phyloP scores from a whole-genome alignment of 1,140 invertebrate genomes.

The Eulimnadia texana region DNA sequence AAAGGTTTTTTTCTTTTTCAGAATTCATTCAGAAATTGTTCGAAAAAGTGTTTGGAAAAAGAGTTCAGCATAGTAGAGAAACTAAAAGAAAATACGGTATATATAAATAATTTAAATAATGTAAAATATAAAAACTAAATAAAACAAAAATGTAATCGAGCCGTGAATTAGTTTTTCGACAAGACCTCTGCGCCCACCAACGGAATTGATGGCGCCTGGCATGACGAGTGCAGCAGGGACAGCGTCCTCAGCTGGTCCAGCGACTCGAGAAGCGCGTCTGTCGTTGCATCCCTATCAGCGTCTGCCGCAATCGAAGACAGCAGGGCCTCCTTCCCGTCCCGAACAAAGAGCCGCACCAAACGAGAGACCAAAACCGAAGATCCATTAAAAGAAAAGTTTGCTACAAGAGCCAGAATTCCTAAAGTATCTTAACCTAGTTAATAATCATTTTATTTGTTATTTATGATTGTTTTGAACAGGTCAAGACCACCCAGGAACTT shows the following conservation, averaged over 20 bases:
- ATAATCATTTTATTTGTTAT: neutral
- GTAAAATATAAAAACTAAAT: too few relatives aligned
- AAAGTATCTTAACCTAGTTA: conserved; percentile 30
- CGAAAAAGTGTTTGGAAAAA: too few relatives aligned
- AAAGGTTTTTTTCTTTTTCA: conserved; percentile 17
- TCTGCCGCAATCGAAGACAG: conserved; percentile 21
- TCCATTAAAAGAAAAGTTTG: conserved; percentile 43
- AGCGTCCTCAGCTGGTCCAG: conserved; percentile 20
- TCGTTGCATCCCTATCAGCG: conserved; percentile 16
- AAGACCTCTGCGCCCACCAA: conserved; percentile 11
- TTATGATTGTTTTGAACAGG: conserved; percentile 15
- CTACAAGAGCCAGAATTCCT: conserved; percentile 43
- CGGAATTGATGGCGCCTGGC: conserved; percentile 19
- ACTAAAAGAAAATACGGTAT: too few relatives aligned
- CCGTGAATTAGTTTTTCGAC: conserved; percentile 10
- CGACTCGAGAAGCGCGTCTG: conserved; percentile 10
- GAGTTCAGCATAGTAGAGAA: too few relatives aligned
- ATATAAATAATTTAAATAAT: too few relatives aligned
- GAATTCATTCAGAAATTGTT: too few relatives aligned
- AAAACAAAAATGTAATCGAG: too few relatives aligned
- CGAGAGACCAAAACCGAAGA: neutral
- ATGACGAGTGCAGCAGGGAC: conserved; percentile 23
- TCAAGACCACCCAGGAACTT: conserved; percentile 71
- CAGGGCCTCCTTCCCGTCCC: conserved; percentile 1
- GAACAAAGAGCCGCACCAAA: conserved; percentile 4